Percentiles rank a stretch among this genome's conserved stretches.
These are phyloP conservation scores for Stenotaenia linearis DNA, from an alignment of 2,888 invertebrate genomes.

Conservation along the genomic window DNA sequence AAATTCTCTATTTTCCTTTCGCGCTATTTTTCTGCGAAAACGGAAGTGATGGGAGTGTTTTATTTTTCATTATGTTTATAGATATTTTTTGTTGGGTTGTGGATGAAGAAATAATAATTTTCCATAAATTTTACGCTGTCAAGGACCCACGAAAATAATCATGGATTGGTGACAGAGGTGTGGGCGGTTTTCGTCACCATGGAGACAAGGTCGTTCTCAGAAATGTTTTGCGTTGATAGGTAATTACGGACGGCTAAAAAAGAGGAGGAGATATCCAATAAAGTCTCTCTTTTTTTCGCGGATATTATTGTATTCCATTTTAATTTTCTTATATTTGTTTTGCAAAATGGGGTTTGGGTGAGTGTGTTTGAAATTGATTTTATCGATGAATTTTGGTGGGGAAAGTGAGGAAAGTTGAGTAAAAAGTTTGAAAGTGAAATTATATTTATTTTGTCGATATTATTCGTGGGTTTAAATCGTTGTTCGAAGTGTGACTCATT, in stretches of 20 bases:
- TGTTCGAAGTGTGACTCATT: too few species aligned
- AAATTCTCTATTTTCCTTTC: background rate
- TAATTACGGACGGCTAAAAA: background rate
- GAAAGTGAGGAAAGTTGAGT: too few species aligned
- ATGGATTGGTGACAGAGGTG: background rate
- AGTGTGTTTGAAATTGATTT: background rate
- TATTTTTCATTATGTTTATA: too few species aligned
- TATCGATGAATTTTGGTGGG: too few species aligned
- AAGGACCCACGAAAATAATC: conserved; percentile 9
- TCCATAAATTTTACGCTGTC: background rate
- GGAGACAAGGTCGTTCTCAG: background rate
- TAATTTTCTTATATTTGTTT: too few species aligned
- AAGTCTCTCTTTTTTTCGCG: background rate
- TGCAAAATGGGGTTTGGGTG: too few species aligned
- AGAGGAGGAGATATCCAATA: background rate
- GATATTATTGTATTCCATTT: background rate
- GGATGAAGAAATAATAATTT: background rate
- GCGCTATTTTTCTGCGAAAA: background rate
- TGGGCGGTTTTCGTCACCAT: background rate
- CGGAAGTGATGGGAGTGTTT: background rate
- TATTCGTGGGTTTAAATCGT: too few species aligned
- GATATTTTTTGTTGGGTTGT: background rate
- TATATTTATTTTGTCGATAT: too few species aligned
- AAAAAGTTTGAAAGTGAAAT: too few species aligned
- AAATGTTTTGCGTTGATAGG: background rate